Evolutionary conservation across 1,140 invertebrate species (phyloP).

Genomic region (Anoplophora glabripennis): DNA sequence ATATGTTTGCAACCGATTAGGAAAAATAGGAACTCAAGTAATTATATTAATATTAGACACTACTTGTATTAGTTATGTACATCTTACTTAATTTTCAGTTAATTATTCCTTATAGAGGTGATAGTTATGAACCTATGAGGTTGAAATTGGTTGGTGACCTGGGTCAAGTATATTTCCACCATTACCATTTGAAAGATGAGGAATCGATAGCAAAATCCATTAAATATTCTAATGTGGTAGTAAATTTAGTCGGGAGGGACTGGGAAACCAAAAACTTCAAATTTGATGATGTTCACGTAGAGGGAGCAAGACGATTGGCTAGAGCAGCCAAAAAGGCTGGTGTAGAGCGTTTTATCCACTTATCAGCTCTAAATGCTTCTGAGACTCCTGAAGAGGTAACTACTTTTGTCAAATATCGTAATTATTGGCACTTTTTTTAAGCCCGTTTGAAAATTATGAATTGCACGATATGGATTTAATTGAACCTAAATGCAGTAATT

Average conservation of each 20-base stretch:
- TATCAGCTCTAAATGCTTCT: conserved; percentile 73
- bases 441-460: not conserved
- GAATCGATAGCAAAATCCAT: conserved; percentile 83
- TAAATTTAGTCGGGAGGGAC: conserved; percentile 91
- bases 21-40: conserved; percentile 83
- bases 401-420: not conserved
- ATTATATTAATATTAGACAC: not conserved
- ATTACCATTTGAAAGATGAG: conserved; percentile 83
- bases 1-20: conserved; percentile 83
- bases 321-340: conserved; percentile 71
- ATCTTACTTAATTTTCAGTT: conserved; percentile 60
- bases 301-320: conserved; percentile 71
- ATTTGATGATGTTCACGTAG: conserved; percentile 77
- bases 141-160: conserved; percentile 89
- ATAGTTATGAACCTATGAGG: conserved; percentile 71
- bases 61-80: not conserved
- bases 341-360: conserved; percentile 81
- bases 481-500: no score
- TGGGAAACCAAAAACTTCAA: conserved; percentile 89
- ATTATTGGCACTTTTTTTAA: not conserved
- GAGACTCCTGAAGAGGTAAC: conserved; percentile 60
- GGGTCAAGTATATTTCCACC: conserved; percentile 92
- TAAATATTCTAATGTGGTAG: conserved; percentile 95
- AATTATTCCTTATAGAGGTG: conserved; percentile 88
- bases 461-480: not conserved